Base-by-base conservation (phyloP, 2,797 vertebrate genomes). In the Alcedo quadribrachys region DNA sequence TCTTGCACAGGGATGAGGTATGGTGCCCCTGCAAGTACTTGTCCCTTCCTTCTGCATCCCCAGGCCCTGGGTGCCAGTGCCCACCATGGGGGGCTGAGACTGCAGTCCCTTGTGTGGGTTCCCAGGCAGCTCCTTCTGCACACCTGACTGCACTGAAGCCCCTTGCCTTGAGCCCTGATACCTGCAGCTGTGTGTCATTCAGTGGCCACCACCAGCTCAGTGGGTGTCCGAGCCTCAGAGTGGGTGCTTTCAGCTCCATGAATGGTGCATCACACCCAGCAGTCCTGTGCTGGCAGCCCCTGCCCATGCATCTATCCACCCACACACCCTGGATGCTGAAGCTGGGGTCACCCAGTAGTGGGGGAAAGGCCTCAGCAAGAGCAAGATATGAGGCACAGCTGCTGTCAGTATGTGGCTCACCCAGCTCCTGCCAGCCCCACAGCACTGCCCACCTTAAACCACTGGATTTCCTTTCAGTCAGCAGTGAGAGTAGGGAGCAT, bases 31-130 rank as follows among this genome's bases (percentile, higher is more conserved):
- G 13, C 54, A 51, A 81, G 81, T 69, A 91, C 65, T 57, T 3
- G 9, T 48, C 76, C 87, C 43, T 81, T 75, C 40, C 84, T 86
- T 53, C 89, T 92, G 91, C 84, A 37, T 76, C 61, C 51, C 65
- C 58, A 73, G 33, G n/a, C 74, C 46, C 75, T 17, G 7, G 32
- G 60, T 69, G 63, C 79, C 70, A 73, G 60, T 5, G 67, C 48
- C 84, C 79, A 51, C 46, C 3, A 1, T 4, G 46, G 22, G 9
- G 24, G 6, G 5, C 71, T 88, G 81, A 84, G 48, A 66, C 17
- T 22, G 67, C 30, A 53, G 25, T 74, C 45, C 61, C 48, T 68
- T 3, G 3, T 0, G 0, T 51, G 61, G 60, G 24, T 40, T 79
- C 13, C 70, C 3, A 4, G 65, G 79, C 40, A 77, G 76, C 85